These are phyloP conservation scores for Carlito syrichta DNA, from an alignment of 2,113 vertebrate species.

Conservation along the genomic window DNA sequence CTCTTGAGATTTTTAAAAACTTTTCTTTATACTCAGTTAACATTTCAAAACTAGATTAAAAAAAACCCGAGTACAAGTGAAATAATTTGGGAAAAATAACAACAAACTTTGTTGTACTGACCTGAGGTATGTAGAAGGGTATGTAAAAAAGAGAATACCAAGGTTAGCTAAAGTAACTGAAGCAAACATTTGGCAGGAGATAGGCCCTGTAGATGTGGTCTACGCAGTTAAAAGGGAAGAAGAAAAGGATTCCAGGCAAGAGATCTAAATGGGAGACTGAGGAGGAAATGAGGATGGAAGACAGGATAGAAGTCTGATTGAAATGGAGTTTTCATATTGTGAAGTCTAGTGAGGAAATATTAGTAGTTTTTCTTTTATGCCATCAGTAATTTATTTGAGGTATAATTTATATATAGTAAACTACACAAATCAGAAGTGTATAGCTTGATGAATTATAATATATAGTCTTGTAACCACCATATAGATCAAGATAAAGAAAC, in stretches of 20 bases:
- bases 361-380: constrained; percentile 11
- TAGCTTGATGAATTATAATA: constrained; percentile 7
- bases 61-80: background rate
- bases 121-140: background rate
- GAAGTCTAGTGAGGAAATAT: background rate
- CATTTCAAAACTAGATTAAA: background rate
- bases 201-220: background rate
- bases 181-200: background rate
- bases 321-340: background rate
- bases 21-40: background rate
- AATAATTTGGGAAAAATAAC: background rate
- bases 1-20: background rate
- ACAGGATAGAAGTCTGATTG: background rate
- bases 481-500: background rate
- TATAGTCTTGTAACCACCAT: background rate
- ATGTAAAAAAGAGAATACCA: background rate
- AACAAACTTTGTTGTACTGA: background rate
- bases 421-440: background rate
- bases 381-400: background rate
- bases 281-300: constrained; percentile 1
- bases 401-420: background rate
- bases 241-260: background rate
- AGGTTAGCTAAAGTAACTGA: background rate
- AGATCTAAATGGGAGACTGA: background rate
- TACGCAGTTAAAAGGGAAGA: background rate